Evolutionary conservation across 2,113 vertebrate species (phyloP).

Genomic region (Plecturocebus donacophilus): DNA sequence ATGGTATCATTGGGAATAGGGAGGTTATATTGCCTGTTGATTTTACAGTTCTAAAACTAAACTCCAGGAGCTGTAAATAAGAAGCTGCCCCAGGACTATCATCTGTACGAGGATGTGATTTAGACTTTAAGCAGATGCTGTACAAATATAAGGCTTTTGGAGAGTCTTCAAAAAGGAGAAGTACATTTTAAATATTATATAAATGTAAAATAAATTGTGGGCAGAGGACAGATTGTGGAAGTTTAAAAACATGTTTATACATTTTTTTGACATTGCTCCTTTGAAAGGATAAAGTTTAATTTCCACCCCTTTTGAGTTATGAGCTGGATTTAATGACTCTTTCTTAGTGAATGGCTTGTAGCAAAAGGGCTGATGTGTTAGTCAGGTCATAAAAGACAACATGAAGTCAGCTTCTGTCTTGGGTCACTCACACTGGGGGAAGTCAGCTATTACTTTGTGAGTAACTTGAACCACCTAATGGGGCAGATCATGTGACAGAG

Average conservation of each 20-base stretch:
- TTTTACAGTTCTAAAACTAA: neutral
- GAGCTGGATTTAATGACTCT: neutral
- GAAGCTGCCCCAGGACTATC: neutral
- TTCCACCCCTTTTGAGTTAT: neutral
- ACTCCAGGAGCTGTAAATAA: neutral
- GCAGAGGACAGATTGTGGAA: neutral
- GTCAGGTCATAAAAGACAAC: neutral
- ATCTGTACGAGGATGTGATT: neutral
- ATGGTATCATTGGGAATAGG: no score
- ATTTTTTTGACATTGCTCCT: neutral
- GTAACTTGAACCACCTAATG: neutral
- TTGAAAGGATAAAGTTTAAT: neutral
- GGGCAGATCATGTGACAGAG: accelerated
- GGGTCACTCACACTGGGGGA: neutral
- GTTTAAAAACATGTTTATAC: neutral
- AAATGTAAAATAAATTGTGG: neutral
- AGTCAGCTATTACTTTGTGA: neutral
- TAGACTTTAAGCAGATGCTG: neutral
- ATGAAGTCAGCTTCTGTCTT: neutral
- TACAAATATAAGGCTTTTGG: neutral
- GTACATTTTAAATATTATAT: neutral
- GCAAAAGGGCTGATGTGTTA: neutral
- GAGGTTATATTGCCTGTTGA: neutral
- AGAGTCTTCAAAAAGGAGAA: neutral
- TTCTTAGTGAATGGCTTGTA: neutral